Percentiles rank a stretch among this genome's conserved stretches.
These are phyloP conservation scores for Anableps anableps DNA, from an alignment of 2,797 vertebrate species.

Conservation along the genomic window DNA sequence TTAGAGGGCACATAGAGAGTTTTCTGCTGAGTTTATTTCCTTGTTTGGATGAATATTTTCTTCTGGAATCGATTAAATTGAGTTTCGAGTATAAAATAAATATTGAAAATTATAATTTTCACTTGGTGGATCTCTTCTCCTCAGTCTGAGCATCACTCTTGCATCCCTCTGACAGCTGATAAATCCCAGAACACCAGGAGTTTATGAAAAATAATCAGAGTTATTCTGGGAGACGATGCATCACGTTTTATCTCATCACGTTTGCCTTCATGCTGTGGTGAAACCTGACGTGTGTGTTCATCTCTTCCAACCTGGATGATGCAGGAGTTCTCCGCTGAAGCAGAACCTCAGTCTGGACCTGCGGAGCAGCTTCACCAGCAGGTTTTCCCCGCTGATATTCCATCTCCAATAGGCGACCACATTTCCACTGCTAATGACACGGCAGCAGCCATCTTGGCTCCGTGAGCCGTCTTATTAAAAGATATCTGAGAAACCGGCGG, in stretches of 20 bases:
- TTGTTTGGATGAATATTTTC: background rate
- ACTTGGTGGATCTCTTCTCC: background rate
- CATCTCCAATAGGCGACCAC: constrained; percentile 58
- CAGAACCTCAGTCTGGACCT: constrained; percentile 6
- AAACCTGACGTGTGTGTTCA: background rate
- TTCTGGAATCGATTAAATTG: background rate
- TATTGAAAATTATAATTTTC: background rate
- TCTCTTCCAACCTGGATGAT: background rate
- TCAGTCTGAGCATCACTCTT: background rate
- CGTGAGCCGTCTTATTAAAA: constrained; percentile 47
- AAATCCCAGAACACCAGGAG: background rate
- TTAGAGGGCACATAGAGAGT: background rate
- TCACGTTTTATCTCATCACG: too few relatives aligned
- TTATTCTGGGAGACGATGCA: background rate
- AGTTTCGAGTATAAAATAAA: too few relatives aligned
- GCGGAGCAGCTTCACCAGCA: background rate
- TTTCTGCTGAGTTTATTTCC: background rate
- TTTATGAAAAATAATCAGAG: background rate
- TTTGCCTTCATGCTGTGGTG: too few relatives aligned
- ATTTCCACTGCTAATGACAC: constrained; percentile 68
- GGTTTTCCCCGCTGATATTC: constrained; percentile 43
- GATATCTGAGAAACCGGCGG: constrained; percentile 48
- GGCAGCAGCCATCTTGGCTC: constrained; percentile 58
- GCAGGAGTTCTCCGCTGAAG: background rate
- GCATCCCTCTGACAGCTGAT: background rate